A percentile compares a stretch with the other conserved stretches of the same genome.
These are phyloP conservation scores for Halcyon senegalensis DNA, from an alignment of 2,113 vertebrate genomes.

Conservation along the genomic window DNA sequence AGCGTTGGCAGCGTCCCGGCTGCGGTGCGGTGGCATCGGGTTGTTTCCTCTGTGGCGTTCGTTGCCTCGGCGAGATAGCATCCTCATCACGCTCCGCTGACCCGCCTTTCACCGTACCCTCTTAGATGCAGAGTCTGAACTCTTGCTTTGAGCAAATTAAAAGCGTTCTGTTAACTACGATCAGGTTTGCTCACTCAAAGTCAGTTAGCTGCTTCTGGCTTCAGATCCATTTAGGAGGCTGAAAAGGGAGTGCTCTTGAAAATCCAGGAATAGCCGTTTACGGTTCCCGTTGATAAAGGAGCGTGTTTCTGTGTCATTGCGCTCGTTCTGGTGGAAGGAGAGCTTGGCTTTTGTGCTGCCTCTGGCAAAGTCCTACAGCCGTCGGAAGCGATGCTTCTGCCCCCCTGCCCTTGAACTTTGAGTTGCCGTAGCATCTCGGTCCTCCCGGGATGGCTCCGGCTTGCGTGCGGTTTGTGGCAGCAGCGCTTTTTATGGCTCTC, in stretches of 20 bases:
- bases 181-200: background rate
- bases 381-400: background rate
- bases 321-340: background rate
- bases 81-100: background rate
- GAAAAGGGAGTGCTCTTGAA: background rate
- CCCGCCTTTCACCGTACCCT: background rate
- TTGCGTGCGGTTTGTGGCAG: background rate
- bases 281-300: conserved; percentile 8
- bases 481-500: background rate
- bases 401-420: background rate
- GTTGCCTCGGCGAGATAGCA: background rate
- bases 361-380: background rate
- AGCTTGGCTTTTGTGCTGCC: background rate
- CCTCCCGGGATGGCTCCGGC: background rate
- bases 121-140: background rate
- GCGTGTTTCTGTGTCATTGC: background rate
- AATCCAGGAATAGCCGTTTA: background rate
- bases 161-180: conserved; percentile 8
- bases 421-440: background rate
- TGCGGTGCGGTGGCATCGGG: fast-evolving
- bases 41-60: fast-evolving
- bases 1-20: fast-evolving
- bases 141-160: conserved; percentile 27
- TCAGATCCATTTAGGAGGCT: background rate
- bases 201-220: conserved; percentile 43